Evolutionary conservation across 2,888 invertebrate genomes (phyloP).

Genomic region (Aleiodes alternator): DNA sequence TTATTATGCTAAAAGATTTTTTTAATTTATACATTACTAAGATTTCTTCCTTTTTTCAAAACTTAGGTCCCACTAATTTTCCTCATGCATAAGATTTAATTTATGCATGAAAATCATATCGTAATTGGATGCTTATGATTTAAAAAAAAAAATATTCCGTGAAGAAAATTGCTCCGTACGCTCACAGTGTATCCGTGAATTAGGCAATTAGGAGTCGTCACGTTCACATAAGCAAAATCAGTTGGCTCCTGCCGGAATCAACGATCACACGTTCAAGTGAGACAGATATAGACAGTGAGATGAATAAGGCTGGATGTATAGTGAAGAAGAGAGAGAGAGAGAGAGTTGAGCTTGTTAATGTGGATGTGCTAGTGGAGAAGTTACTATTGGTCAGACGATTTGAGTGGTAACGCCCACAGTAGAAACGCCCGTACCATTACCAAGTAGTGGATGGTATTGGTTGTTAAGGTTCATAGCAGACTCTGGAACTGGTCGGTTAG

Average conservation of each 20-base stretch:
- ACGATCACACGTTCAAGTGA: constrained; percentile 31
- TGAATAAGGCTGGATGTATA: constrained; percentile 2
- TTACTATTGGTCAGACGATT: constrained; percentile 59
- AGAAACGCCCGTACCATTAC: constrained; percentile 61
- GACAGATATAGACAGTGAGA: constrained; percentile 27
- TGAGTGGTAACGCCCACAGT: constrained; percentile 61
- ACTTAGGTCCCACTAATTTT: constrained; percentile 2
- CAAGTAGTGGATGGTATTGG: constrained; percentile 64
- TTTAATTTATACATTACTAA: constrained; percentile 15
- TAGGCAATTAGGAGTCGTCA: constrained; percentile 76
- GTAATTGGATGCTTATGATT: background rate
- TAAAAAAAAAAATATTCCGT: background rate
- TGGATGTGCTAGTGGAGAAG: constrained; percentile 26
- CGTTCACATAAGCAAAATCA: constrained; percentile 62
- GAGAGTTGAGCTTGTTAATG: constrained; percentile 34
- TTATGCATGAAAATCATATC: background rate
- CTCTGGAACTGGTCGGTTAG: constrained; percentile 65
- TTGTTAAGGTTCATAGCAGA: constrained; percentile 54
- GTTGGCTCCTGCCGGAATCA: constrained; percentile 38
- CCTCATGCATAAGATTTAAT: background rate
- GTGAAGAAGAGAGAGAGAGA: constrained; percentile 43
- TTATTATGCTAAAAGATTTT: constrained; percentile 17
- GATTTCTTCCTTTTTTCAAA: constrained; percentile 5
- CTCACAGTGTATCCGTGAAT: constrained; percentile 67
- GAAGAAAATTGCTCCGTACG: constrained; percentile 41